Evolutionary conservation across 2,797 vertebrate genomes (phyloP).

Genomic region (Falco biarmicus): DNA sequence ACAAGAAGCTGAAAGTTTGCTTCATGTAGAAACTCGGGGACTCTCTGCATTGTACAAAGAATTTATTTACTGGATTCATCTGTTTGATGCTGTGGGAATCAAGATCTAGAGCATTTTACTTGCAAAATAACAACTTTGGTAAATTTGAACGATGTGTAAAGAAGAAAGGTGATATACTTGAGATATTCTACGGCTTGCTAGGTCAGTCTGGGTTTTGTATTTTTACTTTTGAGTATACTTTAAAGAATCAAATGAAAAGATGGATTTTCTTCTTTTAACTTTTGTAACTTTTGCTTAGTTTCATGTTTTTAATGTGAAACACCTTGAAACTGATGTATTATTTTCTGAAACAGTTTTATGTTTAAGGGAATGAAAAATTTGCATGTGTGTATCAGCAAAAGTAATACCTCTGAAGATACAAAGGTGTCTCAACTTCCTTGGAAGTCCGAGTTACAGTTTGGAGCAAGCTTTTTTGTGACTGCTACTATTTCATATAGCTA

Average conservation of each 20-base stretch:
- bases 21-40: not conserved
- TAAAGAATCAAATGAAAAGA: not conserved
- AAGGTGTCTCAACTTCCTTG: not conserved
- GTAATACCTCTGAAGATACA: not conserved
- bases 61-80: not conserved
- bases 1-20: constrained; percentile 41
- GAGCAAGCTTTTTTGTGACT: not conserved
- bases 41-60: constrained; percentile 1
- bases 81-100: not conserved
- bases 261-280: not conserved
- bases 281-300: not conserved
- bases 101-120: not conserved
- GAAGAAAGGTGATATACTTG: not conserved
- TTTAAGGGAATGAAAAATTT: not conserved
- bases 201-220: not conserved
- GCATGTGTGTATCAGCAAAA: not conserved
- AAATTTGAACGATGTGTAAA: not conserved
- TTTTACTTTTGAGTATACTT: not conserved
- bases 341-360: not conserved
- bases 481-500: not conserved
- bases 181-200: not conserved
- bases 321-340: not conserved
- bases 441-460: not conserved
- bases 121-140: not conserved
- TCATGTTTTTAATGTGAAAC: not conserved